These are phyloP conservation scores for Sycophaga agraensis DNA, from an alignment of 1,140 invertebrate genomes.

Conservation along the genomic window DNA sequence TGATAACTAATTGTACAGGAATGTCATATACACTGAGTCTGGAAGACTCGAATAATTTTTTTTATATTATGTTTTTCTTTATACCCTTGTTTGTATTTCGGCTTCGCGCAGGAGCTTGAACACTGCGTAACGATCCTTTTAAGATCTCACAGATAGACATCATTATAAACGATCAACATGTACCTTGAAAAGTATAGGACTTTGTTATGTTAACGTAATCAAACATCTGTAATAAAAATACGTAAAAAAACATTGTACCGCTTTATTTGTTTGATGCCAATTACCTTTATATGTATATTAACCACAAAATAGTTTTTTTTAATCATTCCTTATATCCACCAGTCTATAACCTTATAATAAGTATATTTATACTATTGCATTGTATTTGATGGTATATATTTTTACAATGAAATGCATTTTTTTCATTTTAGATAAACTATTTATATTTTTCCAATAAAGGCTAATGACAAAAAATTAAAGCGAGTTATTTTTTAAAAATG, in stretches of 20 bases:
- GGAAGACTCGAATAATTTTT: slow-evolving; percentile 15
- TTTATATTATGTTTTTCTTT: slow-evolving; percentile 7
- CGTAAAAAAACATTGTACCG: slow-evolving; percentile 35
- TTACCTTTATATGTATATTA: too few relatives aligned
- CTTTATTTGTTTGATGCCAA: too few relatives aligned
- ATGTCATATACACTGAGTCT: neutral
- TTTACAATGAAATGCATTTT: too few relatives aligned
- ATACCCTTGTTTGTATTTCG: slow-evolving; percentile 31
- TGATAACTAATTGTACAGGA: slow-evolving; percentile 21
- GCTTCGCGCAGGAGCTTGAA: slow-evolving; percentile 44
- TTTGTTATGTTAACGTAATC: slow-evolving; percentile 58
- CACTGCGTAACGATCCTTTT: slow-evolving; percentile 39
- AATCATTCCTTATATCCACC: too few relatives aligned
- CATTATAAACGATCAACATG: slow-evolving; percentile 54
- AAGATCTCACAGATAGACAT: slow-evolving; percentile 53
- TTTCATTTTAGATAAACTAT: too few relatives aligned
- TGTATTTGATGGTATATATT: too few relatives aligned
- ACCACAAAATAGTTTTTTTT: too few relatives aligned
- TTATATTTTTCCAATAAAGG: too few relatives aligned
- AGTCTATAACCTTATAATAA: too few relatives aligned
- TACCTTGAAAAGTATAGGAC: slow-evolving; percentile 58
- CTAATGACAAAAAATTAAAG: too few relatives aligned
- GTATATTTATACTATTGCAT: too few relatives aligned
- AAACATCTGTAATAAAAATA: slow-evolving; percentile 55
- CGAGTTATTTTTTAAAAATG: too few relatives aligned